Base-by-base conservation (phyloP, 2,888 invertebrate species). In the Cosmia pyralina region DNA sequence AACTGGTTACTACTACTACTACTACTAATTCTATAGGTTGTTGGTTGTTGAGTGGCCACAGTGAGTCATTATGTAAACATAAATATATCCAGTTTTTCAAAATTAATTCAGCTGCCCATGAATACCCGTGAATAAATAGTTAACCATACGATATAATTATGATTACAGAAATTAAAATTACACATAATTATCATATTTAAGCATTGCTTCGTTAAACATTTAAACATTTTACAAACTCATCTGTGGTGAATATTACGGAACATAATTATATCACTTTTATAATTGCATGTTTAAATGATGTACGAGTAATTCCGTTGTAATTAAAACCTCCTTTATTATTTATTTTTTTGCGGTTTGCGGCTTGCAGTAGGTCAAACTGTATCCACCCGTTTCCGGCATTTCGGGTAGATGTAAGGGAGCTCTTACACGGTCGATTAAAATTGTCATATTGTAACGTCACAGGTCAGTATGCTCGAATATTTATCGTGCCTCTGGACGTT, bases 251-350 rank as follows among this genome's bases (percentile, higher is more conserved):
- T 44, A 53, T 38, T 19, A 8, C 15, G 13, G 17, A 60, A 57
- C 17, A 38, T 64, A 15, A 13, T 52, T 17, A 17, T 44, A 46
- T 41, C 0, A 46, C 10, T 48, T 57, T 48, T n/a, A 22, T 28
- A 28, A 28, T 28, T 52, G 28, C n/a, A 53, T 52, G 8, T 41
- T 57, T 41, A 34, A 60, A 22, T 13, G 28, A 55, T 67, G 22
- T n/a, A n/a, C n/a, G n/a, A n/a, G n/a, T 48, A 34, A 59, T 50
- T 64, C 4, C 4, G 10, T 17, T 59, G 19, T 48, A 44, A 73
- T 67, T 67, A 63, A 53, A 59, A 62, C 28, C 4, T 28, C 22
- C 15, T 68, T 10, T 55, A 63, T n/a, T 63, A 79, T 67, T 63
- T 2, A 73, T 73, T 28, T 53, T 41, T 19, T 1, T 52, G 52